Evolutionary conservation across 2,888 invertebrate genomes (phyloP), one percentile per base, ranked within the genome.

Genomic region (Lucinisca nassula): DNA sequence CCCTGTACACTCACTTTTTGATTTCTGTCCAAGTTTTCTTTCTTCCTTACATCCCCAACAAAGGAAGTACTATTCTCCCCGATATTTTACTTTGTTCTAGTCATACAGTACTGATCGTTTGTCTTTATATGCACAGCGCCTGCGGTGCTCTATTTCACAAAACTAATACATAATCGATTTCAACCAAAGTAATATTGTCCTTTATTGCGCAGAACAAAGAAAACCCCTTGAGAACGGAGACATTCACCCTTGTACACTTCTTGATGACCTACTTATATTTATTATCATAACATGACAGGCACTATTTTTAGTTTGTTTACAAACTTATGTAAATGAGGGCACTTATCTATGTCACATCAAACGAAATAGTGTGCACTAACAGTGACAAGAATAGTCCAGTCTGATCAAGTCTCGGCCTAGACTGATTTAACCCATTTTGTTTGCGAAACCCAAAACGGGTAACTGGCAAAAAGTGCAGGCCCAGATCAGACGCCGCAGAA

Each of bases 181-280:
- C 2, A 21, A 30, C 3, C 17, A 35, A 67, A 67, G 67, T 30
- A 67, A 67, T 35, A 30, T 24, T 35, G 35, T 67, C 67, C 35
- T 67, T 67, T 67, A 67, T 35, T 67, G 67, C 67, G 67, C 67
- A 67, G 67, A 35, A 67, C 35, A 67, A 67, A 67, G 27, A 67
- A 67, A 67, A n/a, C 1, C 12, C 35, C 12, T 67, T 3, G 30
- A 67, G 35, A 35, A 35, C 21, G 6, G 24, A 67, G 67, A 67
- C 35, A 35, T 67, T 67, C 67, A 67, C 67, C 67, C 67, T 35
- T 24, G 24, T 35, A 35, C 67, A 67, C 67, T 35, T 1, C 27
- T 12, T 21, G 35, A 35, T 35, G 67, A 67, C 67, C 67, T 35
- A 67, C 35, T 67, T 67, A 67, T 32, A 35, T 67, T 35, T 67